These are phyloP conservation scores for Trididemnum miniatum DNA, from an alignment of 23 tunicate genomes.

Conservation along the genomic window DNA sequence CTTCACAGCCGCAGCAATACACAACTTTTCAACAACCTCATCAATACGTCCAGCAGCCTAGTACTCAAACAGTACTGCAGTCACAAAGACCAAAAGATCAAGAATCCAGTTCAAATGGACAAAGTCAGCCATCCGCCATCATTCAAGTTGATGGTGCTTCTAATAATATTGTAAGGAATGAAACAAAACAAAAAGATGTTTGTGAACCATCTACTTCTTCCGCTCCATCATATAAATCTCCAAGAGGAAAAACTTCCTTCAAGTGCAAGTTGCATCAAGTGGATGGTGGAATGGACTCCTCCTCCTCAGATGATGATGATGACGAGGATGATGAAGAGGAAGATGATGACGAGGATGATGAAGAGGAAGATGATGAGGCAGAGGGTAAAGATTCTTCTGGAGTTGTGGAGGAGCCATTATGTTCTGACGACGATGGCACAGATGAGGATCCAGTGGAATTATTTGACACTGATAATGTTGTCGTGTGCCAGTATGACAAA, in stretches of 20 bases:
- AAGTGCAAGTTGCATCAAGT: conserved; percentile 38
- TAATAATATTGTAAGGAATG: conserved; percentile 13
- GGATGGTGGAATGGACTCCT: conserved; percentile 62
- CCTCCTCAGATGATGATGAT: conserved; percentile 62
- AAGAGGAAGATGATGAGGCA: conserved; percentile 60
- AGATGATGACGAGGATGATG: conserved; percentile 92
- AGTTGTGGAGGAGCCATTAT: conserved; percentile 61
- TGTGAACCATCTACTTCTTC: not conserved
- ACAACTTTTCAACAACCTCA: conserved; percentile 57
- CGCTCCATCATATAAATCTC: not conserved
- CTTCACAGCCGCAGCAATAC: conserved; percentile 29
- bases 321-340: conserved; percentile 92
- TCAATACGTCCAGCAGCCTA: not conserved
- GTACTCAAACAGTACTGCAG: not conserved
- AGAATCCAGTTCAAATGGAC: not conserved
- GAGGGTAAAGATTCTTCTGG: conserved; percentile 14
- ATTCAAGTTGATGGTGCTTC: conserved; percentile 80
- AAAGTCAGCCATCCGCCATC: conserved; percentile 45
- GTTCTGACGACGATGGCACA: conserved; percentile 74
- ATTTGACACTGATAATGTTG: conserved; percentile 93
- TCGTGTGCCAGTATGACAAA: conserved; percentile 99
- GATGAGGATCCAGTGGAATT: conserved; percentile 87
- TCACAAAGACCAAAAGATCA: conserved; percentile 14
- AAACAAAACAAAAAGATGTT: not conserved
- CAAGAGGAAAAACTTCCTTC: not conserved